Percentiles rank a stretch among this genome's conserved stretches.
Conservation (phyloP, 2,113 vertebrate genomes). For the Cyanistes caeruleus region DNA sequence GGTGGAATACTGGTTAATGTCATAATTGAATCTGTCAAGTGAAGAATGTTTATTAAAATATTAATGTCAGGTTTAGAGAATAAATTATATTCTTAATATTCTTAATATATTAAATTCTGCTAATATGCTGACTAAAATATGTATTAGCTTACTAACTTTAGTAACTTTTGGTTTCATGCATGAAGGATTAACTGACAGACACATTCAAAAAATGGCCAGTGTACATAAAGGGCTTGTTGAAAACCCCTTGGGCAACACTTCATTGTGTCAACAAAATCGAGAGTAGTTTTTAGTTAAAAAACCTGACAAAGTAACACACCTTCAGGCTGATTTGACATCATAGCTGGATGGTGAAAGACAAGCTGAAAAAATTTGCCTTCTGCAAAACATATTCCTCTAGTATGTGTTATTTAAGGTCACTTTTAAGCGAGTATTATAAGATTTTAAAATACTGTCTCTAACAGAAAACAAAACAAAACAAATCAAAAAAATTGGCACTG, state of each 20-base stretch:
- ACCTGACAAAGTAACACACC: not conserved
- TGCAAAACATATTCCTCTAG: not conserved
- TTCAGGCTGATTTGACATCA: not conserved
- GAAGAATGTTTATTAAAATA: not conserved
- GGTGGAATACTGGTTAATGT: not conserved
- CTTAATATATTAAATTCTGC: not conserved
- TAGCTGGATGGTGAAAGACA: not conserved
- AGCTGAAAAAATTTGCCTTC: not conserved
- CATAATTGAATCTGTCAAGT: not conserved
- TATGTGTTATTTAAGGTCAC: not conserved
- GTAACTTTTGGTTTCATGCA: not conserved
- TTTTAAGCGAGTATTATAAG: not conserved
- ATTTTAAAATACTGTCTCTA: not conserved
- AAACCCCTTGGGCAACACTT: not conserved
- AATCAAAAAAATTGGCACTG: rapidly evolving
- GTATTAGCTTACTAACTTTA: not conserved
- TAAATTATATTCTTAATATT: not conserved
- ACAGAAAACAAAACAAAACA: not conserved
- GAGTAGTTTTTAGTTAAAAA: not conserved
- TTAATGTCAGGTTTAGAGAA: not conserved
- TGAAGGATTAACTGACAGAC: not conserved
- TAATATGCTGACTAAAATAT: not conserved
- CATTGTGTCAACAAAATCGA: not conserved
- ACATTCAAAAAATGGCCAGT: not conserved
- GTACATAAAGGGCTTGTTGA: not conserved